phyloP scores from a whole-genome alignment of 2,888 invertebrate genomes.

The Atherix ibis region DNA sequence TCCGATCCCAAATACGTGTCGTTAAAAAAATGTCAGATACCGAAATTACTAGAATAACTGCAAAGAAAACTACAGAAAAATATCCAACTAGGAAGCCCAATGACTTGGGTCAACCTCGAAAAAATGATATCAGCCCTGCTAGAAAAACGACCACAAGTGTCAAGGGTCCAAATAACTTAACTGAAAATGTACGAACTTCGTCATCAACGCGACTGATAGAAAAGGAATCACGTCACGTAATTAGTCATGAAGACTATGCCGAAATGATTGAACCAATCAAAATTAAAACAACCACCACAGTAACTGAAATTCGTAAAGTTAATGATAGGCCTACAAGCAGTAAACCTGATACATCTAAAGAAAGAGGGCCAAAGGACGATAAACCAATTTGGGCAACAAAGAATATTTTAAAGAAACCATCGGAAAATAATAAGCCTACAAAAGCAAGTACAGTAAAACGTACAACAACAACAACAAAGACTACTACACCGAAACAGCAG shows the following conservation, averaged over 20 bases:
- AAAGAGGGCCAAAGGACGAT: slow-evolving; percentile 29
- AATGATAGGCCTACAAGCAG: slow-evolving; percentile 18
- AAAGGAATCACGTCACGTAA: slow-evolving; percentile 16
- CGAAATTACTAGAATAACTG: slow-evolving; percentile 11
- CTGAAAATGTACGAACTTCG: slow-evolving; percentile 1
- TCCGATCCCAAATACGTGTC: slow-evolving; percentile 59
- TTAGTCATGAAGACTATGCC: slow-evolving; percentile 21
- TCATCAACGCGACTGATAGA: slow-evolving; percentile 9
- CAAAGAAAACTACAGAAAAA: background rate
- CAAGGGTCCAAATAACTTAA: background rate
- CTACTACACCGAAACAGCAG: slow-evolving; percentile 20
- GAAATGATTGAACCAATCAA: too few relatives aligned
- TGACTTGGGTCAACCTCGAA: background rate
- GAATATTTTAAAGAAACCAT: slow-evolving; percentile 40
- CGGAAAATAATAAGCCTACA: slow-evolving; percentile 31
- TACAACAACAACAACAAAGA: slow-evolving; percentile 30
- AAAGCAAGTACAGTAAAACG: slow-evolving; percentile 33
- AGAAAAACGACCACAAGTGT: background rate
- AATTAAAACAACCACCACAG: slow-evolving; percentile 20
- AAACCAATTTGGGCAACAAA: slow-evolving; percentile 48
- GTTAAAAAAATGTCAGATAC: slow-evolving; percentile 46
- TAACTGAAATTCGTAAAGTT: slow-evolving; percentile 11
- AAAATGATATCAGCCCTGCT: background rate
- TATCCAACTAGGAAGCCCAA: background rate
- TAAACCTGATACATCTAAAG: slow-evolving; percentile 28